Evolutionary conservation across 2,113 vertebrate species (phyloP).

Genomic region (Pongo pygmaeus): DNA sequence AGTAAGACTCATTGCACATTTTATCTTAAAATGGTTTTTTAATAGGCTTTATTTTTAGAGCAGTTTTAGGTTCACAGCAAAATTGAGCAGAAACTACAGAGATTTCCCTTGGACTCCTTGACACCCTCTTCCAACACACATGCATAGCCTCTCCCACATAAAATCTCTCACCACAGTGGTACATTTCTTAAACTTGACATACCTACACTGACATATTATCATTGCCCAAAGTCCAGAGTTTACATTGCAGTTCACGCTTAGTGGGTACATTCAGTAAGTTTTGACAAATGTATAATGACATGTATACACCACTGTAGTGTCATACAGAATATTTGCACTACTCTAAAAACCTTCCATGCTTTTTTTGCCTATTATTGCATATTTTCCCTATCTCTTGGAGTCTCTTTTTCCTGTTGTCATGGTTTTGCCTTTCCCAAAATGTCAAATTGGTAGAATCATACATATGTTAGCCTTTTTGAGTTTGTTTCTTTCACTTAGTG

Average conservation of each 20-base stretch:
- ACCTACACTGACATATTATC: neutral
- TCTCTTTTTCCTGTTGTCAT: neutral
- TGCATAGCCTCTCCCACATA: neutral
- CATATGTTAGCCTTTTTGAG: neutral
- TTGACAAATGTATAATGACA: neutral
- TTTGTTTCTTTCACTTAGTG: neutral
- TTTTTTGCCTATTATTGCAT: neutral
- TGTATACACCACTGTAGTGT: neutral
- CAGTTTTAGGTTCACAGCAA: neutral
- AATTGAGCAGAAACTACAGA: neutral
- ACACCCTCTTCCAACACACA: neutral
- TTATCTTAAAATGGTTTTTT: neutral
- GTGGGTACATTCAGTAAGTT: neutral
- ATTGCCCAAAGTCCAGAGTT: neutral
- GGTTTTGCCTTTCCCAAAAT: neutral
- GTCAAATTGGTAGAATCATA: neutral
- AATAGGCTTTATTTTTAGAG: neutral
- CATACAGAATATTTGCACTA: neutral
- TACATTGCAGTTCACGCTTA: neutral
- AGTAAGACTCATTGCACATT: neutral
- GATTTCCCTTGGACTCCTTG: fast-evolving
- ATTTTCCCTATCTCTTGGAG: neutral
- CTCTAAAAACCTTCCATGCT: neutral
- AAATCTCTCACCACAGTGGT: neutral
- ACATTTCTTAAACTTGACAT: neutral